A percentile compares a stretch with the other conserved stretches of the same genome.
phyloP scores from a whole-genome alignment of 2,888 invertebrate genomes.

The Diloba caeruleocephala region DNA sequence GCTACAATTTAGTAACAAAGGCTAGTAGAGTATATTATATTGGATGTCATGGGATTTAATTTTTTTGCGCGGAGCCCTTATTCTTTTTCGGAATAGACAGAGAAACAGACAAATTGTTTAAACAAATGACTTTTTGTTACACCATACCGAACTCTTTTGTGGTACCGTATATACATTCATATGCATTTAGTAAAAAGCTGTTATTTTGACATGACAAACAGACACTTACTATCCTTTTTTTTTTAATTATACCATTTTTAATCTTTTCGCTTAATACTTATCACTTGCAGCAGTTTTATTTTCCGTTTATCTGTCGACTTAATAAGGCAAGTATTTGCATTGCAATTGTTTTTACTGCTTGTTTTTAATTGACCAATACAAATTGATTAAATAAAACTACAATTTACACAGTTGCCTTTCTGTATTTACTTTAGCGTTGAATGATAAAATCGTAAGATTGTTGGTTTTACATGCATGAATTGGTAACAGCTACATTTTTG shows the following conservation, averaged over 20 bases:
- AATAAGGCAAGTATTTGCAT: slow-evolving; percentile 67
- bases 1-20: too few species aligned
- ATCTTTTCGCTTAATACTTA: slow-evolving; percentile 30
- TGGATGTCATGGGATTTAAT: too few species aligned
- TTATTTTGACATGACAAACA: too few species aligned
- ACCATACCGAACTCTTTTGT: too few species aligned
- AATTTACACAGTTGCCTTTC: slow-evolving; percentile 39
- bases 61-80: too few species aligned
- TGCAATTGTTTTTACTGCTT: slow-evolving; percentile 60
- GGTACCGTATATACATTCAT: too few species aligned
- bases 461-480: slow-evolving; percentile 8
- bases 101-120: too few species aligned
- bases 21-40: too few species aligned
- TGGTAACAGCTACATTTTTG: slow-evolving; percentile 22
- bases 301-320: slow-evolving; percentile 60
- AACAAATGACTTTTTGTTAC: too few species aligned
- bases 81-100: too few species aligned
- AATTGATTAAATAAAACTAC: slow-evolving; percentile 55
- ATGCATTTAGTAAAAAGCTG: too few species aligned
- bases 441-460: slow-evolving; percentile 37
- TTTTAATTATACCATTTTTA: not conserved
- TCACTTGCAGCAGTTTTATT: slow-evolving; percentile 30
- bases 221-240: too few species aligned
- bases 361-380: slow-evolving; percentile 56
- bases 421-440: slow-evolving; percentile 11